Evolutionary conservation across 2,888 invertebrate genomes (phyloP).

Genomic region (Geophilus truncorum): DNA sequence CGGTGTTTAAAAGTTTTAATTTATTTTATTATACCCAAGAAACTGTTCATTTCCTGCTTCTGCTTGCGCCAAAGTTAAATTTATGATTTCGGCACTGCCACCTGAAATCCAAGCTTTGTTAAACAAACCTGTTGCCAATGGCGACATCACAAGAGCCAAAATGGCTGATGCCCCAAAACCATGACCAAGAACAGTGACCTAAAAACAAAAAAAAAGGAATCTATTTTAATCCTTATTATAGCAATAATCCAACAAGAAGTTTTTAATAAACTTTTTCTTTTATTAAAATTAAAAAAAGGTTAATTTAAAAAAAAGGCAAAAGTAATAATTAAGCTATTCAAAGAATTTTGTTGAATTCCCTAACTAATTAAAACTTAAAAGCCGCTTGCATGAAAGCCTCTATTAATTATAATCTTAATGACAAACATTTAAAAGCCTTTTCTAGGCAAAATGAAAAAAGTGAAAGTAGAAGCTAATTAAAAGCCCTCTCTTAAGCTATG

Average conservation of each 20-base stretch:
- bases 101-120: conserved; percentile 38
- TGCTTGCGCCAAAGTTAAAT: not conserved
- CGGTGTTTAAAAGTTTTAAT: not conserved
- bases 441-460: not conserved
- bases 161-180: conserved; percentile 38
- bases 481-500: not conserved
- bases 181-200: conserved; percentile 39
- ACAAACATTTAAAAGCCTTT: not conserved
- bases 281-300: not conserved
- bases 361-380: not conserved
- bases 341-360: not conserved
- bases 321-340: not conserved
- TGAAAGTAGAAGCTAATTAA: not conserved
- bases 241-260: too few species aligned
- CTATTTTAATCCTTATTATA: too few species aligned
- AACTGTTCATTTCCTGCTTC: not conserved
- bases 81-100: conserved; percentile 1
- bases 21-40: not conserved
- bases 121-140: conserved; percentile 36
- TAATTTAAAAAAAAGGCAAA: not conserved
- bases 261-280: too few species aligned
- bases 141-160: conserved; percentile 36
- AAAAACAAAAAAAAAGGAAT: conserved; percentile 18
- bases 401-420: not conserved
- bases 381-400: not conserved